Conservation (phyloP, 2,888 invertebrate genomes). For the Dioctria linearis region DNA sequence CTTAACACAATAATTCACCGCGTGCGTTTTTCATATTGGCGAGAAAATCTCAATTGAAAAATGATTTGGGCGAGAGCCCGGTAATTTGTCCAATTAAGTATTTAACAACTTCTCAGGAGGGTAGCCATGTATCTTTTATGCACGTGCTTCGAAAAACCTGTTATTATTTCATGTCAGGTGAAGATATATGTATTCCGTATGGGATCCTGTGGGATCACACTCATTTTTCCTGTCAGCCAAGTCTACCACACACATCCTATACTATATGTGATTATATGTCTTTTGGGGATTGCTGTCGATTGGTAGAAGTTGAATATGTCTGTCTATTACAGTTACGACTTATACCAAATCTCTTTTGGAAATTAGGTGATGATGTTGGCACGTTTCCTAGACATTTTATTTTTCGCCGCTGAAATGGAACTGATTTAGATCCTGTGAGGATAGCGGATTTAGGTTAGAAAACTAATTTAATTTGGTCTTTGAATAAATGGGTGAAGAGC, state of each 20-base stretch:
- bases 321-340: constrained; percentile 7
- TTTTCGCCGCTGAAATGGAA: background rate
- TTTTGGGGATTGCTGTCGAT: constrained; percentile 32
- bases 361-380: constrained; percentile 39
- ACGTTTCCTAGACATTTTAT: constrained; percentile 19
- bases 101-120: constrained; percentile 33
- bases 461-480: too few relatives aligned
- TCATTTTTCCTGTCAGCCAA: constrained; percentile 8
- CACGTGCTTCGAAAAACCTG: constrained; percentile 29
- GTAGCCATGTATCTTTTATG: background rate
- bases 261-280: constrained; percentile 8
- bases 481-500: too few relatives aligned
- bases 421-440: too few relatives aligned
- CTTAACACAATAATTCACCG: constrained; percentile 13
- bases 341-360: constrained; percentile 18
- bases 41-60: constrained; percentile 55
- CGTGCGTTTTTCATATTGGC: constrained; percentile 15
- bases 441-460: too few relatives aligned
- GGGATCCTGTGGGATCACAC: constrained; percentile 26
- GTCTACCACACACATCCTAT: background rate
- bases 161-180: constrained; percentile 33
- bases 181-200: constrained; percentile 1
- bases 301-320: background rate
- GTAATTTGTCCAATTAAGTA: constrained; percentile 57
- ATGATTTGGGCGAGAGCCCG: constrained; percentile 53